Evolutionary conservation across 2,797 vertebrate species (phyloP), one percentile per base, ranked within the genome.

Genomic region (Notamacropus eugenii): DNA sequence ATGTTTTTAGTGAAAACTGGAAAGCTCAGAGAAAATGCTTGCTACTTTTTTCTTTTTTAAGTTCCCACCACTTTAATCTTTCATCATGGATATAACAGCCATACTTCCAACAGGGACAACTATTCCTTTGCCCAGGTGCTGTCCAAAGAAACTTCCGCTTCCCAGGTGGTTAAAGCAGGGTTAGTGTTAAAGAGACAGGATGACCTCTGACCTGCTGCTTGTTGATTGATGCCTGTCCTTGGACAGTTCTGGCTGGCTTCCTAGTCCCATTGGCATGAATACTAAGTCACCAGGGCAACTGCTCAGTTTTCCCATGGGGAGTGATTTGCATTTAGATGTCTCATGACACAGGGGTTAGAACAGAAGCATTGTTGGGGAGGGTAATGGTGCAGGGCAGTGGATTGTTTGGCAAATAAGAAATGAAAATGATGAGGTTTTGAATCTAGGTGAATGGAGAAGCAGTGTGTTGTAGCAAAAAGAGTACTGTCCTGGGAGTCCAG

Each of bases 171-270:
- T 46, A 27, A 10, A 50, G 40, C 40, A 87, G 3, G 19, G 24
- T 27, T 50, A 27, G 19, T 3, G 8, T 82, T n/a, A 0, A 0
- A 55, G 74, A 87, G 16, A 90, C 57, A 57, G 54, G 1, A 56
- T 87, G 31, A 50, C 91, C 82, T 91, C 95, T 94, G 94, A 57
- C 91, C 59, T 52, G 54, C 92, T 92, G 91, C 52, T 91, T 74
- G 2, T 50, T 87, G 9, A 59, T 54, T 1, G 9, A 54, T 55
- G 87, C 22, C 91, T 52, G 27, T 54, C 31, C 29, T 46, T 40
- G 13, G 90, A 13, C 52, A 5, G 91, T 67, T 87, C 82, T 52
- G 28, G 62, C 40, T 11, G 22, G n/a, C 27, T 90, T 91, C 93
- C 92, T 2, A 8, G 87, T 74, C 52, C 13, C 13, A 27, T 40